Base-by-base conservation (phyloP, 1,140 invertebrate species). In the Formica selysi region DNA sequence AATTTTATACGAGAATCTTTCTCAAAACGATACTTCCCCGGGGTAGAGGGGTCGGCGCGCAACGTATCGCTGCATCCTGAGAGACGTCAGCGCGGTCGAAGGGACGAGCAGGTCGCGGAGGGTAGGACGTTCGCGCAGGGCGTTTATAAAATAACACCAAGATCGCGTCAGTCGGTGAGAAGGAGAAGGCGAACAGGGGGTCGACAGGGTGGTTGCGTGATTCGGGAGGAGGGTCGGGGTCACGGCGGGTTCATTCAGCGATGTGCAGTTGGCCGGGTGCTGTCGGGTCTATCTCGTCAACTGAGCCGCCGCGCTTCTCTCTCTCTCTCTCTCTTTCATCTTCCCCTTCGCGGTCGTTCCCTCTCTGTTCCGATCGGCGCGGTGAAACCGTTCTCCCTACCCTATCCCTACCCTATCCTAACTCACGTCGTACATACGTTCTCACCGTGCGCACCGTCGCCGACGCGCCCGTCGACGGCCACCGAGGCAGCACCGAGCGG, bases 241-340 rank as follows among this genome's bases (percentile, higher is more conserved):
- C 91, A 92, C 51, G 91, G 85, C 86, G 87, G 88, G 93, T 93
- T 93, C 92, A 93, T 93, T 93, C 89, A 93, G 91, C 90, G 89
- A 87, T 67, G 89, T 84, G 74, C 26, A 86, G 86, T 80, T 92
- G 65, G 76, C 88, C 83, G 89, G 81, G 59, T 85, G 71, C 76
- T 57, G 73, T 32, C 62, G 64, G 57, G 87, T 67, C 73, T 71
- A 51, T 68, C 41, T 64, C 29, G 51, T 71, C 74, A 57, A 48
- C 26, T 51, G 67, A 51, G 16, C 16, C n/a, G 32, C 29, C 29
- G 32, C 19, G 62, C 38, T 19, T 10, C 61, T 19, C 76, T 10
- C 48, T 84, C 16, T 32, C 22, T 67, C 48, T 80, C 41, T 22
- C 67, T 87, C 54, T 19, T 59, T 59, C 19, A 36, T 65, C 22